Percentiles rank a stretch among this genome's conserved stretches.
These are phyloP conservation scores for Meiosimyza platycephala DNA, from an alignment of 2,888 invertebrate genomes.

Conservation along the genomic window DNA sequence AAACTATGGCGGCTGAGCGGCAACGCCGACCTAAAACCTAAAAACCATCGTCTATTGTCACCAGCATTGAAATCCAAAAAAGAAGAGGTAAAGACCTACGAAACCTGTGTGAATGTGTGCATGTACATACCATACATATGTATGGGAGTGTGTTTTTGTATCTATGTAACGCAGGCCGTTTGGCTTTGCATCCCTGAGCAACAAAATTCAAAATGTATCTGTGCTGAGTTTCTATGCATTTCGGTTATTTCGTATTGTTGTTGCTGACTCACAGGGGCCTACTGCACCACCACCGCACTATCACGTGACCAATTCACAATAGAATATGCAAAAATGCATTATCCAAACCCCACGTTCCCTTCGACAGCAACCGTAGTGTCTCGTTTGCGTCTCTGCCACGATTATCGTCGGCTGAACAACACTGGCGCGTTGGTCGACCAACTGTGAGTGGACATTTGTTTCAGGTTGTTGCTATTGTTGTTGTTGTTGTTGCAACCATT, in stretches of 20 bases:
- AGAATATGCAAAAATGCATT: constrained; percentile 17
- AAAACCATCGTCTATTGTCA: constrained; percentile 59
- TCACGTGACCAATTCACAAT: constrained; percentile 13
- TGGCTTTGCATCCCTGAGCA: neutral
- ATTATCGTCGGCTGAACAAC: neutral
- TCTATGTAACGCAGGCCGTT: no score
- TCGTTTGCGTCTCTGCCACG: neutral
- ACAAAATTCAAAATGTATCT: constrained; percentile 10
- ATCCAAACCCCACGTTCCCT: neutral
- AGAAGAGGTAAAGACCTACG: neutral
- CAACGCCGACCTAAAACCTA: constrained; percentile 25
- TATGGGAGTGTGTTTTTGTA: no score
- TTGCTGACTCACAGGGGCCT: neutral
- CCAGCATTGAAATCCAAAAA: constrained; percentile 32
- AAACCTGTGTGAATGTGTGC: no score
- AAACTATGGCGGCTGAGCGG: constrained; percentile 17
- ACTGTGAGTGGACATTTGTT: neutral
- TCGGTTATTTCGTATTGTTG: constrained; percentile 7
- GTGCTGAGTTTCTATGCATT: constrained; percentile 19
- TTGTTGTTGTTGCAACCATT: constrained; percentile 27
- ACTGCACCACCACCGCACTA: neutral
- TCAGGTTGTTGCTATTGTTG: constrained; percentile 10
- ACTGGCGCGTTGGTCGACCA: neutral
- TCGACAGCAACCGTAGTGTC: neutral
- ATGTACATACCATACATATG: no score